Conservation (phyloP, 2,113 vertebrate genomes). For the Rallus limicola region DNA sequence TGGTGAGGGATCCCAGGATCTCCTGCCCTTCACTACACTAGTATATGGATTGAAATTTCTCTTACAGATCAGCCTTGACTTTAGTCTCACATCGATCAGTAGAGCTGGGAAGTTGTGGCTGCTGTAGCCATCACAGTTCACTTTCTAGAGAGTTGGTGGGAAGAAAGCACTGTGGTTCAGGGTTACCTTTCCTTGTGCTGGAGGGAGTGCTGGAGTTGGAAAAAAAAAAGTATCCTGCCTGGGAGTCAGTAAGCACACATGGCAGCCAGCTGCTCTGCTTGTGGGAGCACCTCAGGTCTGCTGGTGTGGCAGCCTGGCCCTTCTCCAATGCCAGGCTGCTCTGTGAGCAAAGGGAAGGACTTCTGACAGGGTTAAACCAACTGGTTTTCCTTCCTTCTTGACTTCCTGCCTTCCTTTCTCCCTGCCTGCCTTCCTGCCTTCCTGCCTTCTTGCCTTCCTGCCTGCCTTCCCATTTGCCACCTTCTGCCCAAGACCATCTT, state of each 20-base stretch:
- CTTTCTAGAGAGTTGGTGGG: background rate
- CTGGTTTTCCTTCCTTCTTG: background rate
- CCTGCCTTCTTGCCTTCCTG: too few relatives aligned
- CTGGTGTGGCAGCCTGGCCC: background rate
- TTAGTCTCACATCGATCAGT: accelerated
- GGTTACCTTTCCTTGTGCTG: background rate
- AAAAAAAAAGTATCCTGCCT: background rate
- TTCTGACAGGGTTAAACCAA: background rate
- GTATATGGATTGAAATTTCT: background rate
- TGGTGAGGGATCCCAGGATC: background rate
- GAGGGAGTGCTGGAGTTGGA: background rate
- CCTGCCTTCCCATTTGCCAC: background rate
- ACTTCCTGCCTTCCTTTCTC: too few relatives aligned
- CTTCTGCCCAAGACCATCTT: background rate
- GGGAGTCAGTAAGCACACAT: background rate
- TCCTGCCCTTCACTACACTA: background rate
- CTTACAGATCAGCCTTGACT: background rate
- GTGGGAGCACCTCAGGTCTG: background rate
- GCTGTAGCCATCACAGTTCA: background rate
- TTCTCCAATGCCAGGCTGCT: background rate
- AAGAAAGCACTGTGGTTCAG: background rate
- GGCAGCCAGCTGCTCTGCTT: background rate
- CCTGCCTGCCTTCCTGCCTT: background rate
- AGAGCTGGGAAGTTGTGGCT: background rate
- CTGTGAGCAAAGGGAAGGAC: background rate